Conservation (phyloP, 2,113 vertebrate genomes). For the Hyaena hyaena region DNA sequence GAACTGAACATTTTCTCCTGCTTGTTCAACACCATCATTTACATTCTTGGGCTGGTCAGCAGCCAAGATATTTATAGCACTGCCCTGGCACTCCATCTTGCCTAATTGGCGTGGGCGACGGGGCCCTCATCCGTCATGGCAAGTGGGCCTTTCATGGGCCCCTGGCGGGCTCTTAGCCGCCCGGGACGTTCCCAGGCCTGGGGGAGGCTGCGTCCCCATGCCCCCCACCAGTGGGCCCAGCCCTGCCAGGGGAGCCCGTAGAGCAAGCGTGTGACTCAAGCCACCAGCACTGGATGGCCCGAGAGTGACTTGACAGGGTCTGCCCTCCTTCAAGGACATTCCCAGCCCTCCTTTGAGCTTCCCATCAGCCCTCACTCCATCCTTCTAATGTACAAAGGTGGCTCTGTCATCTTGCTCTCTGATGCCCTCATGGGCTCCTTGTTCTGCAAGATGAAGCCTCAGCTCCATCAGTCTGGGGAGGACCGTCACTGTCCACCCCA, state of each 20-base stretch:
- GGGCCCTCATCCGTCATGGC: slow-evolving; percentile 70
- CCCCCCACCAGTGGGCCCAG: not conserved
- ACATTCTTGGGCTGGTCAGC: slow-evolving; percentile 53
- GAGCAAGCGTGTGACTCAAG: not conserved
- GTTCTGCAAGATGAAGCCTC: not conserved
- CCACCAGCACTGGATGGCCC: not conserved
- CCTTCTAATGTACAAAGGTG: not conserved
- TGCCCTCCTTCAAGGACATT: not conserved
- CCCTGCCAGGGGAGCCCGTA: not conserved
- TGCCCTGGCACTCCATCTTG: slow-evolving; percentile 64
- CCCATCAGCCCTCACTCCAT: not conserved
- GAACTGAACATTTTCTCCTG: slow-evolving; percentile 63
- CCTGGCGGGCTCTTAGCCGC: slow-evolving; percentile 27
- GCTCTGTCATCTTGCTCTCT: not conserved
- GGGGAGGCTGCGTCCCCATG: not conserved
- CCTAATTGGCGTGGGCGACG: slow-evolving; percentile 66
- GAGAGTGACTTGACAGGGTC: not conserved
- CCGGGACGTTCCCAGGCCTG: slow-evolving; percentile 72
- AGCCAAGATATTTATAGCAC: slow-evolving; percentile 71
- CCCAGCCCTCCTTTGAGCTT: not conserved
- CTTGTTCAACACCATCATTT: slow-evolving; percentile 62
- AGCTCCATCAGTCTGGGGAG: not conserved
- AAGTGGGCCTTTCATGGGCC: slow-evolving; percentile 73
- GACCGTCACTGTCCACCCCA: no score
- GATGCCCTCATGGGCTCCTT: not conserved